These are phyloP conservation scores for Orussus abietinus DNA, from an alignment of 1,140 invertebrate species.

Conservation along the genomic window DNA sequence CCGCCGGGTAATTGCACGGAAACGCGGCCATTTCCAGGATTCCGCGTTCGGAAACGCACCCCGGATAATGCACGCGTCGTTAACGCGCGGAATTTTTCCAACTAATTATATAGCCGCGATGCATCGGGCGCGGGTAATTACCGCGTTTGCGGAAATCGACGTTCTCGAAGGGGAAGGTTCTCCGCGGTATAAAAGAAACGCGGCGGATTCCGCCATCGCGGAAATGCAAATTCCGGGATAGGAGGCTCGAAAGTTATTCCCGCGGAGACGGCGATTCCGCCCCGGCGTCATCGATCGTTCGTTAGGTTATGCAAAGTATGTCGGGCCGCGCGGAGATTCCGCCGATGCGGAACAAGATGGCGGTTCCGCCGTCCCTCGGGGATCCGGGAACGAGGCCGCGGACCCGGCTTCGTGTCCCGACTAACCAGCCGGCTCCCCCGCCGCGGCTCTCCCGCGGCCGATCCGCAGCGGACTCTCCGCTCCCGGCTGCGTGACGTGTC, in stretches of 20 bases:
- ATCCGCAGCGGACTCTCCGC: conserved; percentile 3
- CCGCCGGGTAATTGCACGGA: conserved; percentile 32
- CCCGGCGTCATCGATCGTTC: conserved; percentile 30
- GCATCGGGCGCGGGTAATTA: too few relatives aligned
- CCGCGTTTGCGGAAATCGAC: too few relatives aligned
- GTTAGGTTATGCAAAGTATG: conserved; percentile 43
- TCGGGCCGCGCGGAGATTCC: conserved; percentile 6
- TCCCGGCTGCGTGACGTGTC: conserved; percentile 29
- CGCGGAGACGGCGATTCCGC: too few relatives aligned
- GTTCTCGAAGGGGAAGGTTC: too few relatives aligned
- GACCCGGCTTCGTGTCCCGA: conserved; percentile 45
- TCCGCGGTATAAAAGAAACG: too few relatives aligned
- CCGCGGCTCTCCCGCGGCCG: background rate
- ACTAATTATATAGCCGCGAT: too few relatives aligned
- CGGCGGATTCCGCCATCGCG: too few relatives aligned
- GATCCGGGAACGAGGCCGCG: conserved; percentile 43
- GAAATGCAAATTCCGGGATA: too few relatives aligned
- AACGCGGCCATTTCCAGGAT: too few relatives aligned
- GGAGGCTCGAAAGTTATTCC: too few relatives aligned
- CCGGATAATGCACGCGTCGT: conserved; percentile 34
- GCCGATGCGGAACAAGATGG: conserved; percentile 38
- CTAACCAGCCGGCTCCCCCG: conserved; percentile 21
- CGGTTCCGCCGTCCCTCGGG: conserved; percentile 34
- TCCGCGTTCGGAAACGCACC: too few relatives aligned
- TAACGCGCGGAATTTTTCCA: conserved; percentile 36